Percentiles rank a stretch among this genome's conserved stretches.
phyloP scores from a whole-genome alignment of 2,113 vertebrate species.

The Colossoma macropomum region DNA sequence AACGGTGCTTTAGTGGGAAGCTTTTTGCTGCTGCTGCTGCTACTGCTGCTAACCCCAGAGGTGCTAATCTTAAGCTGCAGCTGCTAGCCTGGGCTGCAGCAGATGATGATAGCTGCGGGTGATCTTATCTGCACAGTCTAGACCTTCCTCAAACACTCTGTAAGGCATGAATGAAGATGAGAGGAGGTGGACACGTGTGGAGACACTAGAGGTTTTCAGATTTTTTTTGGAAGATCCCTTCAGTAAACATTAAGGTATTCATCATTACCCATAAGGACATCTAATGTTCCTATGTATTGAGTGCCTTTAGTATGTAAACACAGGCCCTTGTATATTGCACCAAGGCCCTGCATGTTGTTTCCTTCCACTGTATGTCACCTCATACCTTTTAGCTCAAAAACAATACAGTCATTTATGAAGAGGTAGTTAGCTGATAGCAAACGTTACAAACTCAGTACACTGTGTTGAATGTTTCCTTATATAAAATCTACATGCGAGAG shows the following conservation, averaged over 20 bases:
- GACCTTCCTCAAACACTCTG: background rate
- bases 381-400: no score
- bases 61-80: conserved; percentile 23
- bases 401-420: no score
- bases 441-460: no score
- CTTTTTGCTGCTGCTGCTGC: background rate
- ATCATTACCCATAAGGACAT: no score
- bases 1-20: background rate
- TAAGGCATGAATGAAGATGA: background rate
- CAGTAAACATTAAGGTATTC: background rate
- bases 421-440: no score
- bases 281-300: no score
- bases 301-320: no score
- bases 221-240: background rate
- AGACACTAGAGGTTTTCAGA: background rate
- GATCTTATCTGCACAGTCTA: background rate
- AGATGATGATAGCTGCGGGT: conserved; percentile 9
- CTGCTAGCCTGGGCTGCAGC: background rate
- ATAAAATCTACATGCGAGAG: no score
- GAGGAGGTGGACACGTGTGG: background rate
- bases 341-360: no score
- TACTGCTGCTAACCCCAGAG: background rate
- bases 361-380: no score
- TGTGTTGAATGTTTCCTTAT: no score
- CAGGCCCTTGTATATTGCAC: no score